A percentile compares a stretch with the other conserved stretches of the same genome.
Conservation (phyloP, 53 echinoderm and acorn worm genomes). For the Glandiceps talaboti region DNA sequence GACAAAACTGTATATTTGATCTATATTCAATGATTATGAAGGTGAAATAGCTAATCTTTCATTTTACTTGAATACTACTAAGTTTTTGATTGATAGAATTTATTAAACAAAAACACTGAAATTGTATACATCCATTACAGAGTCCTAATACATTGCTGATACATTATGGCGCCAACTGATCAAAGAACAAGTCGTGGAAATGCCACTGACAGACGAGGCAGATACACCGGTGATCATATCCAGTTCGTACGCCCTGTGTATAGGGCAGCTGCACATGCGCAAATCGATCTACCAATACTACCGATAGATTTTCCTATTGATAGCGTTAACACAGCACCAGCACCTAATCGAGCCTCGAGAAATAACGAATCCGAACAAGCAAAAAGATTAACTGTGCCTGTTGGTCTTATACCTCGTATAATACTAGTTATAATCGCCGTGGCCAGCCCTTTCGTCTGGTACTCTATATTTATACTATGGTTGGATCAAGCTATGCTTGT, state of each 20-base stretch:
- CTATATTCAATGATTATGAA: too few relatives aligned
- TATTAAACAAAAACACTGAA: too few relatives aligned
- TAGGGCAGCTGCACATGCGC: neutral
- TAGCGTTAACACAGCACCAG: neutral
- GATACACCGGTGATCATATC: too few relatives aligned
- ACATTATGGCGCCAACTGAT: too few relatives aligned
- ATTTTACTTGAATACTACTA: too few relatives aligned
- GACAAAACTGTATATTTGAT: too few relatives aligned
- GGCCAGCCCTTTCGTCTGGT: neutral
- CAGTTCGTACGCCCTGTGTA: neutral
- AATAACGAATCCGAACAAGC: neutral
- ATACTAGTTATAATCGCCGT: neutral
- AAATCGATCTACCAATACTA: neutral
- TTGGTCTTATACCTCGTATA: neutral
- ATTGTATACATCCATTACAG: too few relatives aligned
- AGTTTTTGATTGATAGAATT: too few relatives aligned
- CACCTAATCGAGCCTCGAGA: neutral
- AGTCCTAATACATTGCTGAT: too few relatives aligned
- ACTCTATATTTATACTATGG: neutral
- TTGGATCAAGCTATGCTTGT: neutral
- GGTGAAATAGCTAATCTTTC: too few relatives aligned
- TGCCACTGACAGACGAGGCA: too few relatives aligned
- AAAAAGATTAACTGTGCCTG: neutral
- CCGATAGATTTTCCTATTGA: neutral
- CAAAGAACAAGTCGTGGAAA: too few relatives aligned